Base-by-base conservation (phyloP, 1,140 invertebrate species). In the Diprion similis region DNA sequence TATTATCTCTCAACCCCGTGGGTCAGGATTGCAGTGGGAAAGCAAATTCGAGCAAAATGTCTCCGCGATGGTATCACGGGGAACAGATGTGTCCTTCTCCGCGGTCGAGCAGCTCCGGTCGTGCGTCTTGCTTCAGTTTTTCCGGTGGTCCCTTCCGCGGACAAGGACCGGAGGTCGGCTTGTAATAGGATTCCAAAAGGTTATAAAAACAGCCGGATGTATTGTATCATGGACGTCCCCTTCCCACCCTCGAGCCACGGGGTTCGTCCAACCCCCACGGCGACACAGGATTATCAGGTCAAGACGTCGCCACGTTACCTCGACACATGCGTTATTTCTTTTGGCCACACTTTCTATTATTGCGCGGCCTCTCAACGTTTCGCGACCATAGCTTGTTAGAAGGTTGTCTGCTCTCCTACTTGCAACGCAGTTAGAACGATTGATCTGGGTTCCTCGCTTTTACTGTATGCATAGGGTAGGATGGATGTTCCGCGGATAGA, bases 181-280 rank as follows among this genome's bases (percentile, higher is more conserved):
- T 46, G 69, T 48, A 48, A 70, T 48, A 48, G 69, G 46, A 70
- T 70, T 70, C 69, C 17, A 47, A 70, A 70, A 48, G 46, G 69
- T 48, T 17, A 46, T 48, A 70, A 70, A 70, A 70, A 48, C 69
- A 70, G 69, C 46, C 69, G 69, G 69, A 70, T 70, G 45, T 70
- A 45, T 70, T 15, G 69, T 70, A 70, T 70, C 46, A 19, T 19
- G 19, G 37, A 18, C n/a, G 69, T 19, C 46, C 15, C 13, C 69
- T 70, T 70, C 69, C 46, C 17, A 8, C 69, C 18, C 46, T 6
- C 46, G 24, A 37, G 11, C 18, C 18, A 13, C 37, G 13, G 66
- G 19, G 66, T 15, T 64, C 59, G 17, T 64, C 18, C 37, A 11
- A 0, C 66, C 0, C 1, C 10, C 45, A 24, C 68, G 68, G 45